phyloP scores from a whole-genome alignment of 1,140 invertebrate genomes.

The Penaeus vannamei region DNA sequence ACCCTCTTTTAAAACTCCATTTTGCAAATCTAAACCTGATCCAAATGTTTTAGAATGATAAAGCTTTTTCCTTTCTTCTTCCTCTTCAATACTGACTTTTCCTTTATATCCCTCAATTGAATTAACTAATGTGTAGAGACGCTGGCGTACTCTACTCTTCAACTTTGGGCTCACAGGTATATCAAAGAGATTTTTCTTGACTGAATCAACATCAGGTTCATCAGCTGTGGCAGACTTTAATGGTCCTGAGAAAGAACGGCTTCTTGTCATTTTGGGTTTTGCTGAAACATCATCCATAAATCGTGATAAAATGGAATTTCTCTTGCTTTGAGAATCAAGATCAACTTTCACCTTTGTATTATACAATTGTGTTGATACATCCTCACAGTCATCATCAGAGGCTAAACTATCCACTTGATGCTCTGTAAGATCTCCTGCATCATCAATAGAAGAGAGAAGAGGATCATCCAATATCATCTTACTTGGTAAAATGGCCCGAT shows the following conservation, averaged over 20 bases:
- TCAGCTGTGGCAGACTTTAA: background rate
- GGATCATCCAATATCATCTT: conserved; percentile 56
- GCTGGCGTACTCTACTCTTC: conserved; percentile 54
- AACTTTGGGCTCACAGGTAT: conserved; percentile 57
- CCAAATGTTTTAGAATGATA: no score
- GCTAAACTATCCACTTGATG: conserved; percentile 24
- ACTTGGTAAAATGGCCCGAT: conserved; percentile 41
- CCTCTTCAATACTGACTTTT: conserved; percentile 4
- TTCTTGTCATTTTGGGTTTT: conserved; percentile 19
- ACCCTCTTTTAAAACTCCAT: no score
- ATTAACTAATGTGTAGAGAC: conserved; percentile 56
- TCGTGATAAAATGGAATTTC: background rate
- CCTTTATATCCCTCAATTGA: conserved; percentile 52
- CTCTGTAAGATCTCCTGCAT: conserved; percentile 22
- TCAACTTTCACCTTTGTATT: conserved; percentile 30
- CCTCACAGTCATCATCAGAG: conserved; percentile 41
- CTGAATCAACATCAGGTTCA: background rate
- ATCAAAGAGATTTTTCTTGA: conserved; percentile 55
- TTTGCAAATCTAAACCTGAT: no score
- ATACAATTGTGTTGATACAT: conserved; percentile 19
- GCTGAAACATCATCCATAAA: conserved; percentile 27
- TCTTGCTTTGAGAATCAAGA: background rate
- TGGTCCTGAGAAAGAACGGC: conserved; percentile 30
- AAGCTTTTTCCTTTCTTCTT: conserved; percentile 35
- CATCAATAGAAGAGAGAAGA: conserved; percentile 50